Conservation (phyloP, 2,888 invertebrate species). For the Thymelicus sylvestris region DNA sequence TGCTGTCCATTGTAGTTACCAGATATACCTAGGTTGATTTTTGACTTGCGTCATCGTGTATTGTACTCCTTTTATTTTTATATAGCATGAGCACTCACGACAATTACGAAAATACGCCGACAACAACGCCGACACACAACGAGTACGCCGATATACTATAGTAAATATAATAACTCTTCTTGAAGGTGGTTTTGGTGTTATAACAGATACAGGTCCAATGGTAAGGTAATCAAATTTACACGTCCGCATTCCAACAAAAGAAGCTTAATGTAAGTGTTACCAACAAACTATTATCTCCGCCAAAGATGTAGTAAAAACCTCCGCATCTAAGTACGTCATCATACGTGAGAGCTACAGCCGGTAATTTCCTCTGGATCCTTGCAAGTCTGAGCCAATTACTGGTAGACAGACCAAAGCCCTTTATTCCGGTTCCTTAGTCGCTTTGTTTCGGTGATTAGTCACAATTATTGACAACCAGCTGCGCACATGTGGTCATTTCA, state of each 20-base stretch:
- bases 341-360: conserved; percentile 40
- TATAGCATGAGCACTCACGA: too few species aligned
- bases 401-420: conserved; percentile 32
- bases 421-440: conserved; percentile 38
- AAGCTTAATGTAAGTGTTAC: not conserved
- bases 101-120: too few species aligned
- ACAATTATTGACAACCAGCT: conserved; percentile 66
- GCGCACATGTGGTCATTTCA: conserved; percentile 63
- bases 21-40: too few species aligned
- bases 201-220: too few species aligned
- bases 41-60: too few species aligned
- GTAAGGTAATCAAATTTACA: not conserved
- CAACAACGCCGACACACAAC: too few species aligned
- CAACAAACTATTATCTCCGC: not conserved
- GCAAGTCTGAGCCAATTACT: conserved; percentile 26
- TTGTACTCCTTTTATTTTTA: too few species aligned
- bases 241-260: not conserved
- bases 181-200: too few species aligned
- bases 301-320: not conserved
- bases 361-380: conserved; percentile 31
- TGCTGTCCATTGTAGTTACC: not conserved
- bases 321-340: conserved; percentile 10
- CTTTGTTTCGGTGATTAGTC: conserved; percentile 62
- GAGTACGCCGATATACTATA: too few species aligned
- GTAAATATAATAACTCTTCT: too few species aligned